phyloP scores from a whole-genome alignment of 2,888 invertebrate genomes.

The Dichetophora obliterata region DNA sequence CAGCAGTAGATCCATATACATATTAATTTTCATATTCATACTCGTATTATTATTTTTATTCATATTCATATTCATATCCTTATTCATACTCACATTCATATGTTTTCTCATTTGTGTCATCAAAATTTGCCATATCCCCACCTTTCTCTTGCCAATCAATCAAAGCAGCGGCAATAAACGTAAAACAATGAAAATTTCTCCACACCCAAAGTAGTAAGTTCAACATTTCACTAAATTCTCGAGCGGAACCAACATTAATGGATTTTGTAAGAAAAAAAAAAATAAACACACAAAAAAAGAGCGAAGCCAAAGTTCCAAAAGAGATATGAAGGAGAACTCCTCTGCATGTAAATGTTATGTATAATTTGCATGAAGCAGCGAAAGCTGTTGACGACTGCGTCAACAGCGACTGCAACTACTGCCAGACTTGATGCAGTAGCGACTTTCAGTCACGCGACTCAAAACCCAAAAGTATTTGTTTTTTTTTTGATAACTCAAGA shows the following conservation, averaged over 20 bases:
- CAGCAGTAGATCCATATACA: too few species aligned
- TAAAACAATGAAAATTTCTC: constrained; percentile 30
- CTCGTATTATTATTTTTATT: background rate
- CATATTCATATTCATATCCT: background rate
- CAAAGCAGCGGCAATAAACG: background rate
- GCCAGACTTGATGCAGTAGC: background rate
- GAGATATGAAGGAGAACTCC: background rate
- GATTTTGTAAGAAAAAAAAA: background rate
- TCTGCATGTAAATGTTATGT: background rate
- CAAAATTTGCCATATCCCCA: too few species aligned
- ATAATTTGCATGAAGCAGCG: constrained; percentile 14
- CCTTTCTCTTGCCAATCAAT: background rate
- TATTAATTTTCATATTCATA: too few species aligned
- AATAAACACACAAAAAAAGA: background rate
- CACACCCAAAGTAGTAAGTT: constrained; percentile 28
- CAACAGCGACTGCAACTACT: background rate
- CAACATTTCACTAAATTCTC: constrained; percentile 35
- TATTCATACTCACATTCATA: background rate
- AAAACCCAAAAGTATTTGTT: constrained; percentile 3
- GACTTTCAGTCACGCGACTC: background rate
- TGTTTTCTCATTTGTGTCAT: too few species aligned
- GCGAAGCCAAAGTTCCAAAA: background rate
- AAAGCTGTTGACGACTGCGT: background rate
- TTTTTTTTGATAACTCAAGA: constrained; percentile 16
- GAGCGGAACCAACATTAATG: constrained; percentile 29